These are phyloP conservation scores for Copidosoma floridanum DNA, from an alignment of 1,140 invertebrate species.

Conservation along the genomic window DNA sequence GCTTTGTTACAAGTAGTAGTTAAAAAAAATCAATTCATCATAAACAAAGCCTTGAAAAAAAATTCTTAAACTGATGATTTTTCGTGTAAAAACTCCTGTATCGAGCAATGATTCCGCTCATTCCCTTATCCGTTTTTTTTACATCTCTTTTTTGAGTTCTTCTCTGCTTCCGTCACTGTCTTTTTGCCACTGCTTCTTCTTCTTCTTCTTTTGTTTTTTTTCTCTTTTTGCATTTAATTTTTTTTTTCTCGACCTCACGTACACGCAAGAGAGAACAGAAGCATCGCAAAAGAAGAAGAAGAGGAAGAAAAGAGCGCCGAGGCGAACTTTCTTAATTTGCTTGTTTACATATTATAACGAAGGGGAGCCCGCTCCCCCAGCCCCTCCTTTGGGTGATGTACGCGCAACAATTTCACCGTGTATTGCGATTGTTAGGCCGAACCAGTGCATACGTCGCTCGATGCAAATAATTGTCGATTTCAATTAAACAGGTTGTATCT, in stretches of 20 bases:
- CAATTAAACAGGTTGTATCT: constrained; percentile 15
- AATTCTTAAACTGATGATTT: no score
- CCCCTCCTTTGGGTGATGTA: neutral
- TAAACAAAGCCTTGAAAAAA: no score
- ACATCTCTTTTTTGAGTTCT: constrained; percentile 12
- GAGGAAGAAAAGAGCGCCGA: neutral
- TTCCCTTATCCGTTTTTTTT: constrained; percentile 14
- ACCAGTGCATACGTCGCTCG: no score
- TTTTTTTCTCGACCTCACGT: neutral
- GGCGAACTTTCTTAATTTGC: constrained; percentile 25
- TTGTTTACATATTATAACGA: constrained; percentile 30
- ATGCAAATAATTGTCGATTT: no score
- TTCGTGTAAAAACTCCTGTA: no score
- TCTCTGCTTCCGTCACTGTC: neutral
- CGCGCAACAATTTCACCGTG: constrained; percentile 7
- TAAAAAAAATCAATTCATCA: no score
- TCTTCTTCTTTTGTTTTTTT: constrained; percentile 7
- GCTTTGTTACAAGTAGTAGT: no score
- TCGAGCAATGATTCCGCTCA: no score
- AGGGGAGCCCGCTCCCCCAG: no score
- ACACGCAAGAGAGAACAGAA: neutral
- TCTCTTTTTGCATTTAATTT: neutral
- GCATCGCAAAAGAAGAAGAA: neutral
- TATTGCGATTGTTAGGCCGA: constrained; percentile 14
- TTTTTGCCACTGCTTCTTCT: neutral